phyloP scores from a whole-genome alignment of 2,113 vertebrate genomes.

The Pomatostomus ruficeps region DNA sequence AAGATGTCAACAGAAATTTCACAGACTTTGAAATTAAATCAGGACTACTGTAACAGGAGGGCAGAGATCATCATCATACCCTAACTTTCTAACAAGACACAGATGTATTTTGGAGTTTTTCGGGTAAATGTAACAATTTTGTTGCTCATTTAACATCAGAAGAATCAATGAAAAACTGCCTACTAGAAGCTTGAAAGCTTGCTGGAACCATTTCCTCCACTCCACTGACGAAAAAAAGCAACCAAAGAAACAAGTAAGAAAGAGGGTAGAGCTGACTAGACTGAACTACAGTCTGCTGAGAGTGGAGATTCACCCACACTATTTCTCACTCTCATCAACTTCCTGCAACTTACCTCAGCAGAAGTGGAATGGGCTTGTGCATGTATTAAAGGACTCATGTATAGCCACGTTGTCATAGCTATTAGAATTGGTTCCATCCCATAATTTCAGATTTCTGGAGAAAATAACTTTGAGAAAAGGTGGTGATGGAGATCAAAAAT shows the following conservation, averaged over 20 bases:
- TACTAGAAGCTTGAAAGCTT: neutral
- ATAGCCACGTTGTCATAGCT: neutral
- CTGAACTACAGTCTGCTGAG: neutral
- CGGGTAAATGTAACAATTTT: neutral
- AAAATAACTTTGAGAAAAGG: neutral
- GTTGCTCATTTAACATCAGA: neutral
- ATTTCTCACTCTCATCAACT: neutral
- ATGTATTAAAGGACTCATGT: neutral
- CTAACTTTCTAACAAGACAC: neutral
- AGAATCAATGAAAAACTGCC: neutral
- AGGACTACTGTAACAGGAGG: neutral
- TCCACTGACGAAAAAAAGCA: neutral
- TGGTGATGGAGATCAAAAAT: neutral
- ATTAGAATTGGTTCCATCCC: neutral
- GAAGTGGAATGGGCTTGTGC: neutral
- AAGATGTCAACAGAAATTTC: neutral
- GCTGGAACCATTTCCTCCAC: neutral
- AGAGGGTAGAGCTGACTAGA: neutral
- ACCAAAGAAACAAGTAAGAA: accelerated
- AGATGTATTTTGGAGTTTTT: neutral
- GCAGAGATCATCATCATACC: neutral
- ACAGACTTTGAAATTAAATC: neutral
- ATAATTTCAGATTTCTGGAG: neutral
- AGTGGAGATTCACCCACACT: neutral
- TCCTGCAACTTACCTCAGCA: neutral